Conservation (phyloP, 2,113 vertebrate genomes). For the Periophthalmodon schlosseri region DNA sequence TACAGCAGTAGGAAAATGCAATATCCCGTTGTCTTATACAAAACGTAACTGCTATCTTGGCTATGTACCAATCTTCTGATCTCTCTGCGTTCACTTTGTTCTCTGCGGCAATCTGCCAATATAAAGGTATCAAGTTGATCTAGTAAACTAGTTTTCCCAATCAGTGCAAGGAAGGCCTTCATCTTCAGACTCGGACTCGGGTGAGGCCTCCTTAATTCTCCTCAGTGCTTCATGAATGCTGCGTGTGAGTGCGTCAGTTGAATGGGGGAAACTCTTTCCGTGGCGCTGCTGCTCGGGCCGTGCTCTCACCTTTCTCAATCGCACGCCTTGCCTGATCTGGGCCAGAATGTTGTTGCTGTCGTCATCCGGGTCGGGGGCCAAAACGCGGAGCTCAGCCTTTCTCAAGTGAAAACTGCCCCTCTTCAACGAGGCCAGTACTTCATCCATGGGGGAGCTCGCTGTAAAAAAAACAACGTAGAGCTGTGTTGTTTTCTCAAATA, state of each 20-base stretch:
- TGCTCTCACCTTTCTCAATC: constrained; percentile 89
- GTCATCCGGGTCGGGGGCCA: constrained; percentile 91
- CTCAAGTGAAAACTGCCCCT: constrained; percentile 95
- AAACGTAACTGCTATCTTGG: constrained; percentile 28
- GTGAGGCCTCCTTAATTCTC: constrained; percentile 97
- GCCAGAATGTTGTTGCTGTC: constrained; percentile 97
- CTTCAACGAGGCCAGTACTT: constrained; percentile 96
- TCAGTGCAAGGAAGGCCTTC: constrained; percentile 90
- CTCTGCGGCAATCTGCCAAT: constrained; percentile 12
- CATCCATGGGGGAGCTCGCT: constrained; percentile 98
- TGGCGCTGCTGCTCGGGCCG: constrained; percentile 85
- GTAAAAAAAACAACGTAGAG: constrained; percentile 14
- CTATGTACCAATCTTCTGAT: constrained; percentile 34
- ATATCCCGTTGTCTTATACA: constrained; percentile 14
- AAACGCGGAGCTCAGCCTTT: constrained; percentile 93
- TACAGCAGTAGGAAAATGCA: constrained; percentile 30
- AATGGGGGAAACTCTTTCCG: constrained; percentile 81
- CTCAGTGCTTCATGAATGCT: constrained; percentile 97
- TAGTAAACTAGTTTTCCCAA: constrained; percentile 88
- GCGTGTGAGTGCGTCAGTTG: constrained; percentile 89
- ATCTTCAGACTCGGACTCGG: constrained; percentile 96
- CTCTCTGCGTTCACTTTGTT: constrained; percentile 10
- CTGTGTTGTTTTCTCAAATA: not conserved
- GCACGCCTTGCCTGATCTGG: constrained; percentile 95
- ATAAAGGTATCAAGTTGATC: not conserved